phyloP scores from a whole-genome alignment of 2,797 vertebrate genomes.

The Rhabdophis nuchalis region DNA sequence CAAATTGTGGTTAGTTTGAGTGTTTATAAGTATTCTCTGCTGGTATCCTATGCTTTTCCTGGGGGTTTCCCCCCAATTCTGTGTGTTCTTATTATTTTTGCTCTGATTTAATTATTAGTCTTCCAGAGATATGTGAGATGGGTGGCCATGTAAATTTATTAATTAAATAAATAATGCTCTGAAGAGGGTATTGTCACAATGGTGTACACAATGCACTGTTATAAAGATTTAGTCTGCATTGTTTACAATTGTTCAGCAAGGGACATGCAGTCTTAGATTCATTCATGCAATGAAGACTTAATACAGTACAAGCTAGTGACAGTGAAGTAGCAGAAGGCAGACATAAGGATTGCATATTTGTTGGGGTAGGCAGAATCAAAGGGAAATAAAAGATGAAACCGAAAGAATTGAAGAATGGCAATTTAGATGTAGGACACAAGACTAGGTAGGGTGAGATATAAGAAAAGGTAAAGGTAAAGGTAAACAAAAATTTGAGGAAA shows the following conservation, averaged over 20 bases:
- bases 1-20: neutral
- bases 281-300: neutral
- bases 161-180: neutral
- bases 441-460: neutral
- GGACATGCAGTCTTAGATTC: neutral
- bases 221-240: neutral
- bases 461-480: neutral
- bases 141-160: neutral
- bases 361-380: neutral
- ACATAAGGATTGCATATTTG: neutral
- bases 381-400: neutral
- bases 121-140: neutral
- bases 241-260: neutral
- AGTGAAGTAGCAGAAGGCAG: neutral
- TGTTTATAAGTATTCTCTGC: neutral
- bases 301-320: neutral
- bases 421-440: neutral
- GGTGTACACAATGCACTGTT: neutral
- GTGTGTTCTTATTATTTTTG: neutral
- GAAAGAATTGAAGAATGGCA: neutral
- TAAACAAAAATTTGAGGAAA: neutral
- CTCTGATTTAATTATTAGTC: neutral
- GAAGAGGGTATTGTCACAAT: neutral
- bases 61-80: neutral
- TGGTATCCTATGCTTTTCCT: neutral